phyloP scores from a whole-genome alignment of 2,888 invertebrate genomes.

The Protonemura montana region DNA sequence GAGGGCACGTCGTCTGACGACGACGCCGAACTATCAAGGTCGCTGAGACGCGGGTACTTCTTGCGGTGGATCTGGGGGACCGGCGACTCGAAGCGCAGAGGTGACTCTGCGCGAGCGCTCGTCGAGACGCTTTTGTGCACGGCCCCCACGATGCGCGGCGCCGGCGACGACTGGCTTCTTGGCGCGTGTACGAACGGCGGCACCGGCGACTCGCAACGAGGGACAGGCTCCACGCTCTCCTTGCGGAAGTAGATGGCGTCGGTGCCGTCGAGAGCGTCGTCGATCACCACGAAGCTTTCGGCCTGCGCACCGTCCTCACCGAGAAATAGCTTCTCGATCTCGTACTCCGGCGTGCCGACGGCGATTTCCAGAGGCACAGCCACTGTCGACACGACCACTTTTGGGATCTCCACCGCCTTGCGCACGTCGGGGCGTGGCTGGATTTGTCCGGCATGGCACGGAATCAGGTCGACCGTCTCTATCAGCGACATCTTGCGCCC shows the following conservation, averaged over 20 bases:
- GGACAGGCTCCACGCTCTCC: neutral
- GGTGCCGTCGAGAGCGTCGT: neutral
- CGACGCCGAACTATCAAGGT: conserved; percentile 1
- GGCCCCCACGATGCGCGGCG: neutral
- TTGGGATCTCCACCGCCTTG: neutral
- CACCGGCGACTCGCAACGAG: conserved; percentile 18
- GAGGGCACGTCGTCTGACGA: neutral
- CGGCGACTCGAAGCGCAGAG: conserved; percentile 20
- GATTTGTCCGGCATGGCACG: neutral
- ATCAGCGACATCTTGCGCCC: neutral
- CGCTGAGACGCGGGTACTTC: conserved; percentile 9
- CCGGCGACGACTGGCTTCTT: neutral
- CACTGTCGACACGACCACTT: neutral
- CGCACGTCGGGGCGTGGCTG: neutral
- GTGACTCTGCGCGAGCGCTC: neutral
- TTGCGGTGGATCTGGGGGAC: conserved; percentile 36
- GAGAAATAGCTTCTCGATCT: neutral
- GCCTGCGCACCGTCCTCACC: neutral
- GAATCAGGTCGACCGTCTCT: neutral
- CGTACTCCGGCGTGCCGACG: neutral
- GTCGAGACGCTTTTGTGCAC: neutral
- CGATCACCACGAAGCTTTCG: conserved; percentile 16
- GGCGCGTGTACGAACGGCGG: neutral
- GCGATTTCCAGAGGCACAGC: neutral
- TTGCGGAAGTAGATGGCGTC: conserved; percentile 9